Percentiles rank a stretch among this genome's conserved stretches.
phyloP scores from a whole-genome alignment of 2,113 vertebrate genomes.

The Pseudopodoces humilis region DNA sequence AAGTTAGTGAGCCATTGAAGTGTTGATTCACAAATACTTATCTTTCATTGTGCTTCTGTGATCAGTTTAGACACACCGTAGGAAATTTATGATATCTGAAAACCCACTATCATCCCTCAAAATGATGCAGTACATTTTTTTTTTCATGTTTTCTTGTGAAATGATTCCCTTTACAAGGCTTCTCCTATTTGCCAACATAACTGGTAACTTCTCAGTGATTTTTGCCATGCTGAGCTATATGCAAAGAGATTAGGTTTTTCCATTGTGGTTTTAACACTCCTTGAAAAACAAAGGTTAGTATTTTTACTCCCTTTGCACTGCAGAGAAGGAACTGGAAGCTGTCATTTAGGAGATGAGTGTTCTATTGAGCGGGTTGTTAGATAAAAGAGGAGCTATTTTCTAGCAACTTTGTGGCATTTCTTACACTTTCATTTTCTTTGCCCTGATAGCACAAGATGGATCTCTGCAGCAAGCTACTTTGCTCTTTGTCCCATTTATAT shows the following conservation, averaged over 20 bases:
- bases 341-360: not conserved
- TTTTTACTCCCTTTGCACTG: not conserved
- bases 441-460: not conserved
- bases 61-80: not conserved
- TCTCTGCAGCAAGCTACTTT: not conserved
- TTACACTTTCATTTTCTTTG: constrained; percentile 12
- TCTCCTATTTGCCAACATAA: not conserved
- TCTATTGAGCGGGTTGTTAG: not conserved
- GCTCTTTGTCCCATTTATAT: not conserved
- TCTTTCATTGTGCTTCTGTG: not conserved
- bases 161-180: not conserved
- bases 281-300: not conserved
- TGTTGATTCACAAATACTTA: not conserved
- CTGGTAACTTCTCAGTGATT: not conserved
- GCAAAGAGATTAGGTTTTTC: not conserved
- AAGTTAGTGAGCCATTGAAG: not conserved
- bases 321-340: not conserved
- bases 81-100: not conserved
- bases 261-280: not conserved
- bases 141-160: not conserved
- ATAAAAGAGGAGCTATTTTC: not conserved
- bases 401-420: not conserved
- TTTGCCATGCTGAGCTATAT: not conserved
- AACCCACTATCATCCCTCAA: not conserved
- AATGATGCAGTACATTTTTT: not conserved